Percentiles rank a stretch among this genome's conserved stretches.
Evolutionary conservation across 2,888 invertebrate genomes (phyloP).

Genomic region (Abscondita cerata): DNA sequence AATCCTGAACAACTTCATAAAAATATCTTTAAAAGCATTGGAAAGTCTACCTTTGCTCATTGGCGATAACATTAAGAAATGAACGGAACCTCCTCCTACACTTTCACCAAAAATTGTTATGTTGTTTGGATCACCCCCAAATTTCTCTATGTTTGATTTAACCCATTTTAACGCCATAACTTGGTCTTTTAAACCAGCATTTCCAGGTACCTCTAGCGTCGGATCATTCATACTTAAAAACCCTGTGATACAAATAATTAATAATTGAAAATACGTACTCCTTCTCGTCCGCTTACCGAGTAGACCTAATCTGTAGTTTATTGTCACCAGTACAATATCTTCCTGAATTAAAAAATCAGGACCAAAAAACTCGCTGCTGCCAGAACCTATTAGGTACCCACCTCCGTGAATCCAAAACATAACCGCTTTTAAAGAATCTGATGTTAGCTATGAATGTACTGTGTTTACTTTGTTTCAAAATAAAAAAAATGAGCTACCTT

Average conservation of each 20-base stretch:
- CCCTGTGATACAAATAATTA: background rate
- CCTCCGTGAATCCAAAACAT: conserved; percentile 59
- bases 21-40: background rate
- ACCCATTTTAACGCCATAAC: conserved; percentile 53
- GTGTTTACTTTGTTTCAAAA: background rate
- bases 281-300: conserved; percentile 48
- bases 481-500: conserved; percentile 49
- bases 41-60: conserved; percentile 48
- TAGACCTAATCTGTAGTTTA: conserved; percentile 55
- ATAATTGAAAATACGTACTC: background rate
- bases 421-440: conserved; percentile 49
- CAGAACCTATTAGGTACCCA: conserved; percentile 53
- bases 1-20: conserved; percentile 6
- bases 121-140: conserved; percentile 49
- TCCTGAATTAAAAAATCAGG: conserved; percentile 54
- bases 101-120: conserved; percentile 56
- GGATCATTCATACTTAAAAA: conserved; percentile 18
- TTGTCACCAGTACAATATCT: conserved; percentile 53
- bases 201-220: conserved; percentile 49
- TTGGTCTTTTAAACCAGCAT: conserved; percentile 42
- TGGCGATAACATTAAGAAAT: conserved; percentile 55
- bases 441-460: background rate
- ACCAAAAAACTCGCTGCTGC: conserved; percentile 48
- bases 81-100: conserved; percentile 56
- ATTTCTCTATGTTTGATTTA: conserved; percentile 38